phyloP scores from a whole-genome alignment of 2,113 vertebrate genomes.

The Muntiacus muntjak region DNA sequence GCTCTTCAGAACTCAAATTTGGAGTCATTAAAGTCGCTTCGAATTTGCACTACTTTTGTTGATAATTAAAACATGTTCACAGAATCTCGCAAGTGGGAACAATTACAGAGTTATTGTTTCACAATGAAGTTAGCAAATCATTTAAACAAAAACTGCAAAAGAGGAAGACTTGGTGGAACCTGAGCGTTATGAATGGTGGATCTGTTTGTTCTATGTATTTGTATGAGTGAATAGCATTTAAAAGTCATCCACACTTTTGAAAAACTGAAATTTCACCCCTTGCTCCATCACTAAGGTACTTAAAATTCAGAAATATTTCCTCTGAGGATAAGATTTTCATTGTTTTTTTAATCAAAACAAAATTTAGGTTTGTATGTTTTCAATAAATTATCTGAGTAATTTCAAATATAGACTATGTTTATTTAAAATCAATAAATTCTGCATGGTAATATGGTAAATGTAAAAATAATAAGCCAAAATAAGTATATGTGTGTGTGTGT shows the following conservation, averaged over 20 bases:
- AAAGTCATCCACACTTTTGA: not conserved
- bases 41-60: constrained; percentile 29
- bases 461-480: not conserved
- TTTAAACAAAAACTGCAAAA: not conserved
- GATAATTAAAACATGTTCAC: constrained; percentile 61
- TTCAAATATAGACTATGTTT: not conserved
- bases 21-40: constrained; percentile 50
- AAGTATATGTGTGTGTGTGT: not conserved
- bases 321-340: not conserved
- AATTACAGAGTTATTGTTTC: constrained; percentile 53
- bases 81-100: constrained; percentile 50
- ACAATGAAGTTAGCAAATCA: constrained; percentile 16
- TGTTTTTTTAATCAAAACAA: not conserved
- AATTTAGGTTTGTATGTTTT: not conserved
- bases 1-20: constrained; percentile 41
- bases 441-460: not conserved
- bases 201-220: not conserved
- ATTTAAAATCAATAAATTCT: not conserved
- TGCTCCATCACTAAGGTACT: not conserved
- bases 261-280: not conserved
- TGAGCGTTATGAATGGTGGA: not conserved
- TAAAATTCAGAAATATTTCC: not conserved
- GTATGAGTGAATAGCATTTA: not conserved
- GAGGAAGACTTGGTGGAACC: not conserved
- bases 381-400: not conserved